Evolutionary conservation across 2,888 invertebrate genomes (phyloP), one percentile per base, ranked within the genome.

Genomic region (Anorthoa munda): DNA sequence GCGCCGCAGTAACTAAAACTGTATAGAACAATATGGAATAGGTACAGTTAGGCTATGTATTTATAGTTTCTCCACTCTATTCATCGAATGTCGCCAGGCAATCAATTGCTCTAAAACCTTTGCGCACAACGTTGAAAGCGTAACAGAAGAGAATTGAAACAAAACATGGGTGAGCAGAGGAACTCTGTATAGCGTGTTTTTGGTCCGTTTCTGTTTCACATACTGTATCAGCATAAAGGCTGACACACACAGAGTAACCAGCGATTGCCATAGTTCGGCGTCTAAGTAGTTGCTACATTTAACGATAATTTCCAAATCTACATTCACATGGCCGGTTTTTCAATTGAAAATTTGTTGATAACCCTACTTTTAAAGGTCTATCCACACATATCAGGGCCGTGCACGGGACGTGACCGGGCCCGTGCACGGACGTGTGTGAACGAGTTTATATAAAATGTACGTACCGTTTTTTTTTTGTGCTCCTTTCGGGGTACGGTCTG

Each of bases 71-170:
- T 45, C 0, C 18, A 9, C 12, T 56, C 13, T 45, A 31, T 60
- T 53, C 21, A 23, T 13, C 13, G 12, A 56, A 39, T 53, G 15
- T 15, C n/a, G 39, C 45, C 9, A 7, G 9, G 2, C 21, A 77
- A 61, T 56, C 17, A 68, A 55, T 68, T 48, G 26, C 39, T 60
- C n/a, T 15, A 23, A 77, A 53, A 68, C 59, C 51, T 66, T 46
- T 39, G n/a, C 17, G 26, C 18, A 18, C 26, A 61, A 50, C 5
- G 31, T 46, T 31, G 50, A 58, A 70, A 71, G 17, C 51, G 15
- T n/a, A 77, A 70, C 50, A 75, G 50, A 61, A 58, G 46, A 46
- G 56, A 63, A 76, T 78, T 2, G 71, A 78, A 76, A 77, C 50
- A 46, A 75, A 75, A 75, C 75, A 68, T 5, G n/a, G 13, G 13